These are phyloP conservation scores for Columba janthina DNA, from an alignment of 2,113 vertebrate species.

Conservation along the genomic window DNA sequence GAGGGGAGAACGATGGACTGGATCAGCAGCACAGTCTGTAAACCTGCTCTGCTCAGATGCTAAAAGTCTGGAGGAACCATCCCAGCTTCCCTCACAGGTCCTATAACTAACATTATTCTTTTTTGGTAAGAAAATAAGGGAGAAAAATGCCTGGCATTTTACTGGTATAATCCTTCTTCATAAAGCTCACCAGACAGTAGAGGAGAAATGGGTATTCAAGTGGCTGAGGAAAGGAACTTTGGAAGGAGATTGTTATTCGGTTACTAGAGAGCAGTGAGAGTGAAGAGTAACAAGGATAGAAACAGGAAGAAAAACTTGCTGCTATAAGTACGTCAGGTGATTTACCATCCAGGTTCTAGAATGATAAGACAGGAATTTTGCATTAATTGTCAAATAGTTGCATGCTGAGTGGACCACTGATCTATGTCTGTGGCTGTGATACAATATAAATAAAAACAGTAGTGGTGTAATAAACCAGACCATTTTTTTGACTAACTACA, in stretches of 20 bases:
- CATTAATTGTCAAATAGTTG: background rate
- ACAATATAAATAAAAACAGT: background rate
- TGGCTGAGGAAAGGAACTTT: background rate
- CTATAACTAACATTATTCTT: background rate
- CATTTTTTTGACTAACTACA: background rate
- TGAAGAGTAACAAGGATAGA: background rate
- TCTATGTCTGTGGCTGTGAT: background rate
- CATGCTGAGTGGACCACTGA: background rate
- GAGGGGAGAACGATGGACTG: fast-evolving
- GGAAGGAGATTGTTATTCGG: background rate
- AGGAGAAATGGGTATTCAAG: background rate
- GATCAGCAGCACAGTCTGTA: background rate
- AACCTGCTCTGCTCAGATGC: background rate
- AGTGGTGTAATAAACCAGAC: background rate
- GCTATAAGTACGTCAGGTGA: background rate
- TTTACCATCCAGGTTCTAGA: background rate
- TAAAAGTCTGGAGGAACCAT: background rate
- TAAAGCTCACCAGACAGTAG: background rate
- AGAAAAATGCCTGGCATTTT: background rate
- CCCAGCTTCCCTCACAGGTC: background rate
- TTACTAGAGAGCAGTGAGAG: background rate
- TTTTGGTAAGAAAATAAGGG: background rate
- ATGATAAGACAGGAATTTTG: background rate
- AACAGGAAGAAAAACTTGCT: background rate
- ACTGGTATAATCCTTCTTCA: background rate